Percentiles rank a stretch among this genome's conserved stretches.
phyloP scores from a whole-genome alignment of 2,888 invertebrate species.

The Drosophila vallismaia region DNA sequence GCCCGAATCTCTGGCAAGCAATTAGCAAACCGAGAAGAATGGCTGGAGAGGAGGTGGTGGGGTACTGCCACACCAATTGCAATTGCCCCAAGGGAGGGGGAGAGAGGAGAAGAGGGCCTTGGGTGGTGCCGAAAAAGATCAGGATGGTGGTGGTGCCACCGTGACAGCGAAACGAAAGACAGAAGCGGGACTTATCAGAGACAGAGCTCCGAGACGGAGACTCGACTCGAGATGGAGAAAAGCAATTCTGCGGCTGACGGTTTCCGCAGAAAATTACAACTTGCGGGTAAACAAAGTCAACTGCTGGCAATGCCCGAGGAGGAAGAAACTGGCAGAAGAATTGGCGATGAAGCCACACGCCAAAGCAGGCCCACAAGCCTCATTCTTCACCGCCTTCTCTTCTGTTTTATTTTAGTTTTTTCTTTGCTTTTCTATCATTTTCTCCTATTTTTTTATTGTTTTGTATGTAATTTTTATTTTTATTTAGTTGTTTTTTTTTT shows the following conservation, averaged over 20 bases:
- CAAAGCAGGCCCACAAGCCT: constrained; percentile 39
- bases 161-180: constrained; percentile 24
- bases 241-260: constrained; percentile 74
- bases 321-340: constrained; percentile 10
- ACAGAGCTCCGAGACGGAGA: constrained; percentile 4
- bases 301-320: constrained; percentile 41
- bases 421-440: not conserved
- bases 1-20: constrained; percentile 71
- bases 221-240: constrained; percentile 44
- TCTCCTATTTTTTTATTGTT: not conserved
- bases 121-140: constrained; percentile 24
- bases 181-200: constrained; percentile 75
- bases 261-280: constrained; percentile 77
- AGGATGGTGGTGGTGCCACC: not conserved
- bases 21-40: constrained; percentile 58
- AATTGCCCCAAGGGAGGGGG: constrained; percentile 46
- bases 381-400: constrained; percentile 5
- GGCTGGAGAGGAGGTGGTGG: constrained; percentile 46
- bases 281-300: constrained; percentile 78
- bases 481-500: not conserved
- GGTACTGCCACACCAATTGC: constrained; percentile 56
- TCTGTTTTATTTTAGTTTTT: not conserved
- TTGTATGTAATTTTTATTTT: not conserved
- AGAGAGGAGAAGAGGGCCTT: constrained; percentile 16
- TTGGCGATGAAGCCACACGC: constrained; percentile 47